Conservation (phyloP, 2,797 vertebrate species). For the Neosalanx taihuensis region DNA sequence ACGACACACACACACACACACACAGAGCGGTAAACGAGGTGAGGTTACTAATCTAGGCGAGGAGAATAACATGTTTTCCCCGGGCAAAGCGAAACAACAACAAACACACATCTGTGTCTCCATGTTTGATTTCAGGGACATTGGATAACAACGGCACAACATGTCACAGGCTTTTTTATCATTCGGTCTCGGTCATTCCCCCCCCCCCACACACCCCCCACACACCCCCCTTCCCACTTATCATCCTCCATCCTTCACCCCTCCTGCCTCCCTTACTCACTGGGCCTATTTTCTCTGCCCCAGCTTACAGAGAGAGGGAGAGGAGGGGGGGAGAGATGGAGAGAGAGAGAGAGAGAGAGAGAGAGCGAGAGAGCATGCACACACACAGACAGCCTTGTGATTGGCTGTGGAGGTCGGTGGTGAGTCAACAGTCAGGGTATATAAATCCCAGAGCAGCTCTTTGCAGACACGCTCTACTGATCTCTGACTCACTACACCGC, state of each 20-base stretch:
- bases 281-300: background rate
- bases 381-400: slow-evolving; percentile 30
- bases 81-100: no score
- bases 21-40: no score
- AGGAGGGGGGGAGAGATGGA: background rate
- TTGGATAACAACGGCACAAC: no score
- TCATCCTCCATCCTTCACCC: background rate
- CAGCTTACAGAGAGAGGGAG: no score
- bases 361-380: slow-evolving; percentile 5
- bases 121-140: no score
- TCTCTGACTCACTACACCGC: slow-evolving; percentile 27
- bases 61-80: no score
- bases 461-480: slow-evolving; percentile 49
- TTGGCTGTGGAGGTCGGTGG: slow-evolving; percentile 64
- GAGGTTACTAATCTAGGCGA: no score
- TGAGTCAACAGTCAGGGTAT: slow-evolving; percentile 56
- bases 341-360: background rate
- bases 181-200: background rate
- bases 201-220: background rate
- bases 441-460: slow-evolving; percentile 53
- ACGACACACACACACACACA: no score
- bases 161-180: no score
- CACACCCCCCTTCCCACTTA: background rate
- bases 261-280: background rate
- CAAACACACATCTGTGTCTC: no score